Percentiles rank a stretch among this genome's conserved stretches.
phyloP scores from a whole-genome alignment of 2,797 vertebrate species.

The Lepidocolaptes lacrymiger region DNA sequence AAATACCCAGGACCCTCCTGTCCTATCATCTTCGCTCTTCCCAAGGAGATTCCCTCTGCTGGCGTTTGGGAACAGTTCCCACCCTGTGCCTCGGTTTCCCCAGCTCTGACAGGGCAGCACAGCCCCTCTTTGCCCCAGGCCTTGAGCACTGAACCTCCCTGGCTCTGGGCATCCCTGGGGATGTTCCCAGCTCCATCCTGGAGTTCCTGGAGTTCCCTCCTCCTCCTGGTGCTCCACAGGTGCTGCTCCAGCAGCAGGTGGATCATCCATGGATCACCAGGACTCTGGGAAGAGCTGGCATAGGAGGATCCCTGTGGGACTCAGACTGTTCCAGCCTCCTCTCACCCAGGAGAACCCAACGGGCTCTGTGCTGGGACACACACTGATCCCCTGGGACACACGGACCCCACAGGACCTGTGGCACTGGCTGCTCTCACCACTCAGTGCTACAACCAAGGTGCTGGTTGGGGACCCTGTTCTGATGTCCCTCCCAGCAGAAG shows the following conservation, averaged over 20 bases:
- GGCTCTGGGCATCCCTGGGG: neutral
- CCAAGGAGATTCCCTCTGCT: accelerated
- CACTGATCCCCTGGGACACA: neutral
- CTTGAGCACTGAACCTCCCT: neutral
- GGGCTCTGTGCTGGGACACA: neutral
- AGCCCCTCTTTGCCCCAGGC: neutral
- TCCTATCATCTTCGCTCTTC: neutral
- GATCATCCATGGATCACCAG: accelerated
- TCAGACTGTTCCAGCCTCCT: too few relatives aligned
- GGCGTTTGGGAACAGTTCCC: accelerated
- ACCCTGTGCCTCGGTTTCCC: neutral
- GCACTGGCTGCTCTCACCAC: accelerated
- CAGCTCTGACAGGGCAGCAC: neutral
- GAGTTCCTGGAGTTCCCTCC: neutral
- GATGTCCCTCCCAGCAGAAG: accelerated
- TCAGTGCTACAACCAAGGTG: neutral
- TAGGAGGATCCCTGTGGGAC: neutral
- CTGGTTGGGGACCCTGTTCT: accelerated
- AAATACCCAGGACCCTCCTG: accelerated
- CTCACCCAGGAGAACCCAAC: neutral
- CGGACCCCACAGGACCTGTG: accelerated
- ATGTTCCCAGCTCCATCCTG: accelerated
- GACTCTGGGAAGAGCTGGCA: accelerated
- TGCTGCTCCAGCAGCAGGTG: neutral
- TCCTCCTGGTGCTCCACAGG: accelerated